phyloP scores from a whole-genome alignment of 2,888 invertebrate species.

The Cenopis cana region DNA sequence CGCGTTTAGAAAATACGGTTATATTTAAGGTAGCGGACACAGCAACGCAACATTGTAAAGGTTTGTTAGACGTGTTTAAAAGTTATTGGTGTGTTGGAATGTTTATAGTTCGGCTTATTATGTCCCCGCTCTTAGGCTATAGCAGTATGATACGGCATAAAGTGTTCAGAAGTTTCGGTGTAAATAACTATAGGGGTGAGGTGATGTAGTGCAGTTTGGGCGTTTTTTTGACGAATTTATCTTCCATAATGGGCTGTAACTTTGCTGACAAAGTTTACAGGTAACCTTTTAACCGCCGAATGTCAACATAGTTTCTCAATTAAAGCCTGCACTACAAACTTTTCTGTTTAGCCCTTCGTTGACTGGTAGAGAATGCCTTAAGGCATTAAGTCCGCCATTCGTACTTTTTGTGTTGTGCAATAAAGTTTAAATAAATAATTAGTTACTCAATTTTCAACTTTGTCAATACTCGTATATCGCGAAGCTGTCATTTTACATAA shows the following conservation, averaged over 20 bases:
- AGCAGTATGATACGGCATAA: constrained; percentile 64
- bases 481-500: too few species aligned
- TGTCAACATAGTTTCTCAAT: too few species aligned
- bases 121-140: constrained; percentile 68
- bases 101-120: constrained; percentile 61
- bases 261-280: too few species aligned
- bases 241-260: constrained; percentile 6
- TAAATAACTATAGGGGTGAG: constrained; percentile 42
- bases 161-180: constrained; percentile 64
- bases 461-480: too few species aligned
- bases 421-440: too few species aligned
- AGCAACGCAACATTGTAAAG: background rate
- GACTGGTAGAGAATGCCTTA: too few species aligned
- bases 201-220: constrained; percentile 34
- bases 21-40: background rate
- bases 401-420: too few species aligned
- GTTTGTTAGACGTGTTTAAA: constrained; percentile 50
- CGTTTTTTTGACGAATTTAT: constrained; percentile 15
- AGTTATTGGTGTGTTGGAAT: constrained; percentile 64
- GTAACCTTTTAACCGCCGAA: too few species aligned
- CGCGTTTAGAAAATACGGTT: background rate
- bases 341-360: too few species aligned
- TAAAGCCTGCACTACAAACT: too few species aligned
- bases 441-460: too few species aligned
- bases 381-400: too few species aligned